A percentile compares a stretch with the other conserved stretches of the same genome.
These are phyloP conservation scores for Platalea minor DNA, from an alignment of 2,797 vertebrate genomes.

Conservation along the genomic window DNA sequence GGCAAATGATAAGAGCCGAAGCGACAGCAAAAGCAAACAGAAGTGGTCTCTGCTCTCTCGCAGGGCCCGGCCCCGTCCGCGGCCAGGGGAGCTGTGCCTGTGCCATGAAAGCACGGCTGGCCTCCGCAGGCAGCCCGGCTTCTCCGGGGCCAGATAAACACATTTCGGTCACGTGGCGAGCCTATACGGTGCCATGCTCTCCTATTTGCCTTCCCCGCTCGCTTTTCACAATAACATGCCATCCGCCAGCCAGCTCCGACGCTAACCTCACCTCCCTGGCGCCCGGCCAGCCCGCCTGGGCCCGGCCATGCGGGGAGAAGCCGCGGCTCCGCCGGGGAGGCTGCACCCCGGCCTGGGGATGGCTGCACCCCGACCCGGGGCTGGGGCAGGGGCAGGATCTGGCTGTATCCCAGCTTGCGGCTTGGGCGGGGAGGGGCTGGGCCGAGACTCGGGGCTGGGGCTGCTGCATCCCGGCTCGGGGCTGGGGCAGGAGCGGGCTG, in stretches of 20 bases:
- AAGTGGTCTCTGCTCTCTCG: slow-evolving; percentile 13
- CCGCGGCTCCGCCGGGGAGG: neutral
- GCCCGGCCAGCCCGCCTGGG: neutral
- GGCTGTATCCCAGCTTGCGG: neutral
- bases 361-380: neutral
- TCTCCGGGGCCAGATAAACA: slow-evolving; percentile 60
- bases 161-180: slow-evolving; percentile 53
- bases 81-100: neutral
- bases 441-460: neutral
- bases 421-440: neutral
- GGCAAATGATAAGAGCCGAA: slow-evolving; percentile 51
- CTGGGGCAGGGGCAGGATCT: too few relatives aligned
- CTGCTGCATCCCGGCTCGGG: neutral
- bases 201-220: neutral
- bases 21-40: slow-evolving; percentile 46
- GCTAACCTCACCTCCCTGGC: neutral
- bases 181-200: slow-evolving; percentile 30
- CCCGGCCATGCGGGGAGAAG: neutral
- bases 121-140: slow-evolving; percentile 4
- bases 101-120: neutral
- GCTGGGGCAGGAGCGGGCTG: neutral
- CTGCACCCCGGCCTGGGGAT: neutral
- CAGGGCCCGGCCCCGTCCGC: neutral
- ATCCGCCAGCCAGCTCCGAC: neutral
- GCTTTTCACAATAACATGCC: neutral